Percentiles rank a stretch among this genome's conserved stretches.
Conservation (phyloP, 1,140 invertebrate species). For the Hypsibius dujardini region DNA sequence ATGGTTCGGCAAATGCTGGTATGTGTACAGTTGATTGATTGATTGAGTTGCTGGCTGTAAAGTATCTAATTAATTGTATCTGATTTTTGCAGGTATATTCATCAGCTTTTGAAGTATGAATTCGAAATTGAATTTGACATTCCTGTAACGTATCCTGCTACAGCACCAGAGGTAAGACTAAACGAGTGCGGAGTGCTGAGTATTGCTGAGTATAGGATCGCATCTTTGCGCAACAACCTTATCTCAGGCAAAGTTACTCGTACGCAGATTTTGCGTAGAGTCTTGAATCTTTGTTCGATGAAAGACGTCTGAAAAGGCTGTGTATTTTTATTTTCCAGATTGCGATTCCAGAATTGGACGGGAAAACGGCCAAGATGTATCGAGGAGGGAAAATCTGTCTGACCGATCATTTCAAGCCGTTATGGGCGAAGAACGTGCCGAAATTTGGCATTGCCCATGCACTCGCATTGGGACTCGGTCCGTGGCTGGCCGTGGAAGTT, state of each 20-base stretch:
- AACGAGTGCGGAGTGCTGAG: too few species aligned
- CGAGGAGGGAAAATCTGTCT: constrained; percentile 90
- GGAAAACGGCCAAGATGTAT: constrained; percentile 99
- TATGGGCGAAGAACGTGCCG: constrained; percentile 96
- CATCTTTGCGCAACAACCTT: too few species aligned
- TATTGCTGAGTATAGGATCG: too few species aligned
- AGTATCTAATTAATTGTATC: too few species aligned
- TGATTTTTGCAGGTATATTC: too few species aligned
- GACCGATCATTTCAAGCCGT: constrained; percentile 94
- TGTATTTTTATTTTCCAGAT: too few species aligned
- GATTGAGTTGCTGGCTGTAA: too few species aligned
- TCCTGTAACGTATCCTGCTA: constrained; percentile 89
- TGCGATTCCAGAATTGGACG: constrained; percentile 85
- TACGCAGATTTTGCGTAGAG: too few species aligned
- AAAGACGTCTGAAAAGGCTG: too few species aligned
- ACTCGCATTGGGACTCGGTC: constrained; percentile 87
- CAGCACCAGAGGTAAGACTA: too few species aligned
- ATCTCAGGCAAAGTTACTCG: too few species aligned
- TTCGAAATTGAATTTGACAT: constrained; percentile 99
- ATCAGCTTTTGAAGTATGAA: constrained; percentile 85
- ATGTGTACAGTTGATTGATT: constrained; percentile 29
- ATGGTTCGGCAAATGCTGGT: constrained; percentile 98
- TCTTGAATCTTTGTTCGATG: too few species aligned
- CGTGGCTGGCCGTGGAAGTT: constrained; percentile 95
- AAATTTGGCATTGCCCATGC: constrained; percentile 98